phyloP scores from a whole-genome alignment of 2,888 invertebrate genomes.

The Orthonychiurus folsomi region DNA sequence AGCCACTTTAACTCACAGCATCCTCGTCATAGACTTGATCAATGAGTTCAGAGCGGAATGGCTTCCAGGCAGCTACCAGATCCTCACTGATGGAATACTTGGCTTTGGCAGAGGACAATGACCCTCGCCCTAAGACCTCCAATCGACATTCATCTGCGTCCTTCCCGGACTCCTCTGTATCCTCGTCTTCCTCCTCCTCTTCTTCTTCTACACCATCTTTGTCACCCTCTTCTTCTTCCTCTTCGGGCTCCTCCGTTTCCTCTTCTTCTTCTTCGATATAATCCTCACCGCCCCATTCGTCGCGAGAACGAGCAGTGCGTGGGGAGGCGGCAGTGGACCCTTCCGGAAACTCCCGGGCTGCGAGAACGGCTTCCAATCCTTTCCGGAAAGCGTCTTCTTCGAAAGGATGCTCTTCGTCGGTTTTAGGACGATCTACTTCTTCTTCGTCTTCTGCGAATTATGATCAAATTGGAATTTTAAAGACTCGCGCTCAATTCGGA shows the following conservation, averaged over 20 bases:
- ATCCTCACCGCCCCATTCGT: not conserved
- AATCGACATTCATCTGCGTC: not conserved
- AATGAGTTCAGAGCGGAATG: conserved; percentile 27
- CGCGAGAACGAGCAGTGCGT: too few relatives aligned
- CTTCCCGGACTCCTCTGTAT: not conserved
- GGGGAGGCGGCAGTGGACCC: too few relatives aligned
- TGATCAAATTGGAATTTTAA: too few relatives aligned
- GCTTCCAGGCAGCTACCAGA: conserved; percentile 27
- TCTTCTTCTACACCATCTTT: conserved; percentile 8
- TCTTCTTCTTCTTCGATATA: conserved; percentile 8
- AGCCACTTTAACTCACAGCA: conserved; percentile 12
- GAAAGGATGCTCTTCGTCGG: too few relatives aligned
- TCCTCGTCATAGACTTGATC: conserved; percentile 24
- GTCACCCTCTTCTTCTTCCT: conserved; percentile 10
- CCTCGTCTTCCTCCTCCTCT: conserved; percentile 11
- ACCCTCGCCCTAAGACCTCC: not conserved
- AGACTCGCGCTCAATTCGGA: too few relatives aligned
- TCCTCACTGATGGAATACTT: conserved; percentile 26
- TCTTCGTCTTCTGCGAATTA: not conserved
- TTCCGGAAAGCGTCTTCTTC: too few relatives aligned
- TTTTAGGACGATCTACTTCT: too few relatives aligned
- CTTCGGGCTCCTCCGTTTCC: conserved; percentile 6
- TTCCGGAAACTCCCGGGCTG: too few relatives aligned
- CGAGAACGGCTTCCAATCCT: too few relatives aligned
- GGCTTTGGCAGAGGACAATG: conserved; percentile 13